Base-by-base conservation (phyloP, 1,140 invertebrate genomes). In the Reticulitermes speratus region DNA sequence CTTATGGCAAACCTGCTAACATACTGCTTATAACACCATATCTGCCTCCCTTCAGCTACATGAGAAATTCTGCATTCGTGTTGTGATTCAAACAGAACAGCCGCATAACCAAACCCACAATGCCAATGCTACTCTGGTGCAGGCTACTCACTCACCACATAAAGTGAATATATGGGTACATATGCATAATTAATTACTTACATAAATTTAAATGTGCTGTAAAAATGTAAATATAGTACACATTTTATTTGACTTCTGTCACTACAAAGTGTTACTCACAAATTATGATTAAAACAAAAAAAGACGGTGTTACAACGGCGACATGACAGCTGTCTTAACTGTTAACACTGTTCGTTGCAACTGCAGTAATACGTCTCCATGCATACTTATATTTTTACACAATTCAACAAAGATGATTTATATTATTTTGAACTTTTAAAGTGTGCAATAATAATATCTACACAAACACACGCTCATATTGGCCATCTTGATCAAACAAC, bases 391-490 rank as follows among this genome's bases (percentile, higher is more conserved):
- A 30, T 75, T 30, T 75, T 75, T 75, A 75, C n/a, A 75, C 65
- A 75, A 65, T 75, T n/a, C 65, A 75, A 75, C 65, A 75, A 75
- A 14, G 65, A 75, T 75, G n/a, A 75, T 30, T 75, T 3, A 16
- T 65, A 65, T 65, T 65, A 65, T 65, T 65, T 65, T 65, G 59
- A 65, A 65, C 65, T 75, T 30, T 75, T n/a, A n/a, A 75, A 75
- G 16, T 30, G 25, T 75, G 8, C 21, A 65, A 38, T 23, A 59
- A 38, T 38, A 38, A 59, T 75, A 75, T 75, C 25, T 75, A 75
- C 65, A 75, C 65, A 75, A n/a, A 75, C 65, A 75, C 25, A 75
- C 65, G n/a, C 65, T n/a, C n/a, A 75, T 75, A 16, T n/a, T 14
- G 65, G 65, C n/a, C 65, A 30, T 75, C 7, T n/a, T 75, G 25